These are phyloP conservation scores for Syngnathus rostellatus DNA, from an alignment of 2,797 vertebrate genomes.

Conservation along the genomic window DNA sequence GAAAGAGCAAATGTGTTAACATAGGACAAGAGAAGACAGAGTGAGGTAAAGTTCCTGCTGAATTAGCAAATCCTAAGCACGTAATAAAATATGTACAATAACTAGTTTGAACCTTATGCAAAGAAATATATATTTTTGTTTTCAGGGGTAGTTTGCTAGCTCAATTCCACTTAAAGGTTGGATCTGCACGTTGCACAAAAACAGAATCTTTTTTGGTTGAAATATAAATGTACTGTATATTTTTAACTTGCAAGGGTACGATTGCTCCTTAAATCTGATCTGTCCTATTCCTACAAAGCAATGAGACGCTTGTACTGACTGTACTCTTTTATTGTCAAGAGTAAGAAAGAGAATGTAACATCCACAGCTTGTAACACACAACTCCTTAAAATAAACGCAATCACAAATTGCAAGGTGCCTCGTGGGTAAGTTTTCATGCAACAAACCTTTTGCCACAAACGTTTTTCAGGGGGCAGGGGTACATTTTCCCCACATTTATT, in stretches of 20 bases:
- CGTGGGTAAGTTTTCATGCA: constrained; percentile 19
- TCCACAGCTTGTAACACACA: constrained; percentile 40
- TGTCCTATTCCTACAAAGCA: neutral
- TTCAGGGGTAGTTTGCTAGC: neutral
- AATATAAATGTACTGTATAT: neutral
- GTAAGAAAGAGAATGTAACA: constrained; percentile 43
- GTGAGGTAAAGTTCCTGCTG: neutral
- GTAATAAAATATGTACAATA: neutral
- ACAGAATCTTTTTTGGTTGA: neutral
- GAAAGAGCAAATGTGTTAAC: neutral
- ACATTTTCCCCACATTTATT: constrained; percentile 1
- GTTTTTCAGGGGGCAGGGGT: constrained; percentile 1
- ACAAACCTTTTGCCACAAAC: constrained; percentile 5
- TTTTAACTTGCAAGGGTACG: neutral
- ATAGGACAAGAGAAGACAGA: neutral
- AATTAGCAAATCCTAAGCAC: neutral
- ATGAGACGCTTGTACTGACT: constrained; percentile 33
- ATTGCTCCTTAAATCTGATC: neutral
- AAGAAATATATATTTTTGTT: neutral
- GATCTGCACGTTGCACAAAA: neutral
- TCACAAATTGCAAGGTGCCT: constrained; percentile 29
- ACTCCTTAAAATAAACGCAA: constrained; percentile 35
- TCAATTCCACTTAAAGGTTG: neutral
- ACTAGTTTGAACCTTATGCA: neutral
- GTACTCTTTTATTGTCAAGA: constrained; percentile 45